A percentile compares a stretch with the other conserved stretches of the same genome.
These are phyloP conservation scores for Heliconius nattereri DNA, from an alignment of 1,140 invertebrate genomes.

Conservation along the genomic window DNA sequence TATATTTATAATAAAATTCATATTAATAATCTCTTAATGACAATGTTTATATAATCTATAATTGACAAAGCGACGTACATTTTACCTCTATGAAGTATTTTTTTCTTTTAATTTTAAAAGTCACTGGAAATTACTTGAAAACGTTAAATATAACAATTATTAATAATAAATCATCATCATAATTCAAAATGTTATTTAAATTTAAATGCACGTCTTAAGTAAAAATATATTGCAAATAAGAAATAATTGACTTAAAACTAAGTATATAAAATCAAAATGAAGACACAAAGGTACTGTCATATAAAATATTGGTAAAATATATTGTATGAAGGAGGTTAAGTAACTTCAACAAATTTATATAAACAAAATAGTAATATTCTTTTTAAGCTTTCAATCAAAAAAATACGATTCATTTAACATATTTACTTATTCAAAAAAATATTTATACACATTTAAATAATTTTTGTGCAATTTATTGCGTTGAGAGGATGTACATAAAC, in stretches of 20 bases:
- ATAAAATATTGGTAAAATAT: background rate
- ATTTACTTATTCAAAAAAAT: background rate
- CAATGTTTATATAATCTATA: background rate
- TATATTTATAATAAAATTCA: background rate
- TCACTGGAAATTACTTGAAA: background rate
- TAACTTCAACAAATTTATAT: background rate
- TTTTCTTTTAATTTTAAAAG: background rate
- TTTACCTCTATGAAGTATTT: background rate
- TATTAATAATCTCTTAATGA: background rate
- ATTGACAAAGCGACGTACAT: background rate
- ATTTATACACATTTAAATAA: too few relatives aligned
- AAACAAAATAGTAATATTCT: background rate
- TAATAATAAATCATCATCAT: too few relatives aligned
- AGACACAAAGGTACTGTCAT: background rate
- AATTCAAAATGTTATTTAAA: too few relatives aligned
- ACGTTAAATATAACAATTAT: too few relatives aligned
- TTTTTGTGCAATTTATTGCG: background rate
- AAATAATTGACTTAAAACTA: background rate
- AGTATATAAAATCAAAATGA: background rate
- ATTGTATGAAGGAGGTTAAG: background rate
- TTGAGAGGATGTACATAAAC: background rate
- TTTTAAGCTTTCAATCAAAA: too few relatives aligned
- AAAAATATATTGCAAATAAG: background rate
- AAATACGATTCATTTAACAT: background rate
- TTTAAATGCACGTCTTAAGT: background rate